phyloP scores from a whole-genome alignment of 2,888 invertebrate genomes.

The Coecobrya sp. region DNA sequence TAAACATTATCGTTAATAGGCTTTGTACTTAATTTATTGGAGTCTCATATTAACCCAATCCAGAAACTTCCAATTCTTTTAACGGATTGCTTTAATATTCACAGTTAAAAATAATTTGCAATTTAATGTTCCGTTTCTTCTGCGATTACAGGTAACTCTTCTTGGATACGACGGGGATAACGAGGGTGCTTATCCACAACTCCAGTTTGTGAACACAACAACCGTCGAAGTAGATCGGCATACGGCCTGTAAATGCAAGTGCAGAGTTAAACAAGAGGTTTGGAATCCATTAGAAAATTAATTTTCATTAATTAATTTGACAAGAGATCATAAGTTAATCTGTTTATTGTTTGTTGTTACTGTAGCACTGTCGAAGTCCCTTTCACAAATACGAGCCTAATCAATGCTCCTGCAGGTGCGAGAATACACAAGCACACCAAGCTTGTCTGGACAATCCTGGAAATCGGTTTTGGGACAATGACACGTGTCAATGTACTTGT shows the following conservation, averaged over 20 bases:
- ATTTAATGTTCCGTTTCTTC: no score
- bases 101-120: no score
- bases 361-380: constrained; percentile 78
- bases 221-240: constrained; percentile 75
- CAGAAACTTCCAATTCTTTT: no score
- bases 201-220: constrained; percentile 70
- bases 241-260: constrained; percentile 81
- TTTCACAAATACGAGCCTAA: constrained; percentile 77
- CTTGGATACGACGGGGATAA: constrained; percentile 77
- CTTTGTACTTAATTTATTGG: no score
- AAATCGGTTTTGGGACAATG: constrained; percentile 81
- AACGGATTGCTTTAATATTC: no score
- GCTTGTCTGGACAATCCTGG: constrained; percentile 51
- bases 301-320: not conserved
- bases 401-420: constrained; percentile 82
- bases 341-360: not conserved
- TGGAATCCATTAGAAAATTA: not conserved
- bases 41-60: no score
- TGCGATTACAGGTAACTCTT: constrained; percentile 69
- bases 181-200: constrained; percentile 33
- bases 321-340: not conserved
- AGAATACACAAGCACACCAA: constrained; percentile 34
- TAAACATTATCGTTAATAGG: no score
- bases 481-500: constrained; percentile 81
- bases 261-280: constrained; percentile 80